These are phyloP conservation scores for Pseudotriccus pelzelni DNA, from an alignment of 2,797 vertebrate species.

Conservation along the genomic window DNA sequence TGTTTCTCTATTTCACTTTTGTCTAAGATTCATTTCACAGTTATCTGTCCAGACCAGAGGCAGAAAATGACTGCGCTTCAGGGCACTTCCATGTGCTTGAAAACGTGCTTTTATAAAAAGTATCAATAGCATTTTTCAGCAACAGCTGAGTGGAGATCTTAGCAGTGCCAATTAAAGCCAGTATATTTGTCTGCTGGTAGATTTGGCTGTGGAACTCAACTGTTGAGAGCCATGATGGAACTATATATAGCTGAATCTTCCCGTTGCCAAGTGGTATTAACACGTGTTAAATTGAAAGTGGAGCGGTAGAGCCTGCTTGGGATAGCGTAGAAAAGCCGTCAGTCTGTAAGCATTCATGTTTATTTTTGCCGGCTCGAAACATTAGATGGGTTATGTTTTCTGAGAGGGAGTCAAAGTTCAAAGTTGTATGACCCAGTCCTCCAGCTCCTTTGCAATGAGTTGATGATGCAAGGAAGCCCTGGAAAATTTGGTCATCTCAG, in stretches of 20 bases:
- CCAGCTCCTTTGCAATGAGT: background rate
- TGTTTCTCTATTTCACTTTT: background rate
- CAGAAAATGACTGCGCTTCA: background rate
- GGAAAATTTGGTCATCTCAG: background rate
- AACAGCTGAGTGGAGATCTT: slow-evolving; percentile 1
- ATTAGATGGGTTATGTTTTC: background rate
- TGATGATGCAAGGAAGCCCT: background rate
- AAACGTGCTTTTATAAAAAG: background rate
- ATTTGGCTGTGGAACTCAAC: background rate
- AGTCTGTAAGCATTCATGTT: background rate
- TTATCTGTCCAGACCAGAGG: background rate
- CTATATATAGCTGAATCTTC: slow-evolving; percentile 9
- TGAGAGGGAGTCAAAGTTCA: background rate
- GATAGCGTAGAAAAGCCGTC: background rate
- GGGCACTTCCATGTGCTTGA: background rate
- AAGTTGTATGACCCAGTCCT: background rate
- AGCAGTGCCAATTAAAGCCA: background rate
- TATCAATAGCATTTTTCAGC: background rate
- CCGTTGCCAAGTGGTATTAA: background rate
- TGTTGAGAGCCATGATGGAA: background rate
- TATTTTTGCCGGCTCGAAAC: slow-evolving; percentile 21
- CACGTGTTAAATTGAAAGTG: background rate
- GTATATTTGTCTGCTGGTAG: background rate
- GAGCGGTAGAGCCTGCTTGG: background rate
- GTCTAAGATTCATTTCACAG: background rate